These are phyloP conservation scores for Tragelaphus buxtoni DNA, from an alignment of 2,113 vertebrate genomes.

Conservation along the genomic window DNA sequence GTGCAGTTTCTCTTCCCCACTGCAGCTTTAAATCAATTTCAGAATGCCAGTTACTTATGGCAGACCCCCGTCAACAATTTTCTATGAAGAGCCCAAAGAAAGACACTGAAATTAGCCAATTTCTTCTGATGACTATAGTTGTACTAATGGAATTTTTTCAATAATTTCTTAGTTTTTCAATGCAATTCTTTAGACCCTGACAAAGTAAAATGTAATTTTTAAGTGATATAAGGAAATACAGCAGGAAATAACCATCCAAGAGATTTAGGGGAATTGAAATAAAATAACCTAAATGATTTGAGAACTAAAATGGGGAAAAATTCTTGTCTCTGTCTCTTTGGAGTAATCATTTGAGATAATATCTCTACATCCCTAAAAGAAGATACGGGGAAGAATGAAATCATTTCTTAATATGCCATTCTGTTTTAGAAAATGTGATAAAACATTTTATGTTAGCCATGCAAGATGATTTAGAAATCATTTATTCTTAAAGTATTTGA, in stretches of 20 bases:
- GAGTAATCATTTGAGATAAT: conserved; percentile 67
- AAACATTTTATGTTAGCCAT: conserved; percentile 51
- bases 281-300: conserved; percentile 62
- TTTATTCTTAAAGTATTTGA: conserved; percentile 45
- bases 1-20: background rate
- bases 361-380: conserved; percentile 45
- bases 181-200: conserved; percentile 41
- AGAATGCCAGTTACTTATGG: conserved; percentile 31
- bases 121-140: conserved; percentile 56
- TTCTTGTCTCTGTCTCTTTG: conserved; percentile 53
- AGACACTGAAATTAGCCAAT: conserved; percentile 69
- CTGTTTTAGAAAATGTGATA: conserved; percentile 42
- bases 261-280: conserved; percentile 64
- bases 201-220: conserved; percentile 71
- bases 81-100: conserved; percentile 57
- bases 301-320: conserved; percentile 32
- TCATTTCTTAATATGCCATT: conserved; percentile 60
- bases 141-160: conserved; percentile 60
- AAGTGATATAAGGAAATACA: conserved; percentile 64
- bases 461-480: conserved; percentile 41
- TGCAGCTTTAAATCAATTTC: conserved; percentile 60
- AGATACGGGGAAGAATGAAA: conserved; percentile 52
- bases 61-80: conserved; percentile 56
- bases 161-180: conserved; percentile 60
- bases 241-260: conserved; percentile 51